Conservation (phyloP, 2,113 vertebrate genomes). For the Thamnophis sirtalis region DNA sequence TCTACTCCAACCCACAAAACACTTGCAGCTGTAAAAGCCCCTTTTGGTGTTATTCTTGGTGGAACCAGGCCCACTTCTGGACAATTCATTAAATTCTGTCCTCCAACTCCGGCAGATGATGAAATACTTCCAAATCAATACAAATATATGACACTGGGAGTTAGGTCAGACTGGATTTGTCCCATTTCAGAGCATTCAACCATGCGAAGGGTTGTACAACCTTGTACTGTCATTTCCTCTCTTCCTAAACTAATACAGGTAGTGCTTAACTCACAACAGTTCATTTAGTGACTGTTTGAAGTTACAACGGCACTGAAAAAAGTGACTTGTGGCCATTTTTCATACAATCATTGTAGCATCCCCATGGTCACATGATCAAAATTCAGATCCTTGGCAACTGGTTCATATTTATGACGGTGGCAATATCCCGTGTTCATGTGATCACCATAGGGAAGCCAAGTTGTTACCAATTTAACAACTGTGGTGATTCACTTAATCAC, state of each 20-base stretch:
- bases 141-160: neutral
- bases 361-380: neutral
- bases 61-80: slow-evolving; percentile 3
- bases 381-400: no score
- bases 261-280: neutral
- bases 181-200: neutral
- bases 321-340: neutral
- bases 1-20: slow-evolving; percentile 12
- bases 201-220: neutral
- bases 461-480: neutral
- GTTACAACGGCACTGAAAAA: neutral
- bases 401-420: neutral
- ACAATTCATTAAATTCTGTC: slow-evolving; percentile 11
- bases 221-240: neutral
- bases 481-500: neutral
- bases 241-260: neutral
- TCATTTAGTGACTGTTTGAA: neutral
- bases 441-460: neutral
- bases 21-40: neutral
- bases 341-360: neutral
- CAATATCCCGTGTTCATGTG: neutral
- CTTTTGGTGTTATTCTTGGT: neutral
- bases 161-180: neutral
- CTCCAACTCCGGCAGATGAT: slow-evolving; percentile 1
- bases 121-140: neutral